Base-by-base conservation (phyloP, 2,113 vertebrate genomes). In the Quiscalus mexicanus region DNA sequence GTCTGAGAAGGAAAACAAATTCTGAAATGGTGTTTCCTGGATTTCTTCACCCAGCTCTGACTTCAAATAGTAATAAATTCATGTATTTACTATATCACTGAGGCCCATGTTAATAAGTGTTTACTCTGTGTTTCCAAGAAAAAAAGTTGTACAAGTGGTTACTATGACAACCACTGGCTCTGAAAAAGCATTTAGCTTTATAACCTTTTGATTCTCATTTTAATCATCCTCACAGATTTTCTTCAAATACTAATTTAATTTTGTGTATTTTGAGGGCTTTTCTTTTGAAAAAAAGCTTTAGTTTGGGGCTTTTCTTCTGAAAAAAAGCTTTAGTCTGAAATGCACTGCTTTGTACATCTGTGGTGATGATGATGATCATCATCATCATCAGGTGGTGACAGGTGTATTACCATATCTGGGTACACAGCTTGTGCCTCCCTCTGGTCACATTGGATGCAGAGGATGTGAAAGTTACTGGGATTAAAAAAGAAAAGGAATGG, bases 21-120 rank as follows among this genome's bases (percentile, higher is more conserved):
- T 70, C 84, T 95, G 58, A 92, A 97, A 95, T 63, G 81, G 44
- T 33, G 35, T 93, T 77, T 96, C 75, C 79, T 97, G 92, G 68
- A 96, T 93, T 97, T 97, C 82, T 95, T 97, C 89, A 97, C 44
- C 67, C 65, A 93, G 47, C 75, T 94, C 81, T 95, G 52, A 94
- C 86, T 97, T 86, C 70, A 95, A 96, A 94, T 77, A 59, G 58
- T 94, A 97, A 96, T 93, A 94, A 94, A 97, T 96, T 87, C 10
- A 90, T 79, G 16, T 95, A 95, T 95, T 97, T 97, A 78, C 77
- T 90, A 55, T 94, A 89, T 96, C 89, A 85, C 53, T 74, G 88
- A 97, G 84, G 84, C 37, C 67, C 74, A 69, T 41, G 95, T 96
- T 94, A 93, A 85, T 76, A 93, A 94, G 45, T 87, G 47, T 95